Evolutionary conservation across 2,797 vertebrate genomes (phyloP), one percentile per base, ranked within the genome.

Genomic region (Chelon auratus): DNA sequence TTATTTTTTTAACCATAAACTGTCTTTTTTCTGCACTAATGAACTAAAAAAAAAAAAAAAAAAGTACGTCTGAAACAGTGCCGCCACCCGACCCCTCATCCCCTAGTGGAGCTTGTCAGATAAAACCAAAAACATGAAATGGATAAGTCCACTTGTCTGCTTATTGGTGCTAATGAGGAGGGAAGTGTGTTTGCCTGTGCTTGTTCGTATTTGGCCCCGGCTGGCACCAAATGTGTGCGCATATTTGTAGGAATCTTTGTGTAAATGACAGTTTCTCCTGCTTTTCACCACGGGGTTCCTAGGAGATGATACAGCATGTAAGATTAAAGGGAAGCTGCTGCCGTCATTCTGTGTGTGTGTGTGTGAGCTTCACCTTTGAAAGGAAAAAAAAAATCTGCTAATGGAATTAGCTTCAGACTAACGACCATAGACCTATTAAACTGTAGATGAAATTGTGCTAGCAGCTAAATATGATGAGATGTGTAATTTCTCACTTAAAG

Each of bases 221-320:
- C 4, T n/a, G 24, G 15, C 10, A 22, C 24, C 40, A 56, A 36
- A 45, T 30, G 17, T 56, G 43, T 37, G 51, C 10, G 15, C 45
- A 57, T 5, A 24, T 22, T 12, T 61, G 43, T 18, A 9, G 22
- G n/a, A 15, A 4, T 39, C n/a, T 55, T 62, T 33, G 20, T 56
- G 11, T 40, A 47, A 50, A 42, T 64, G 45, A 48, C 22, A 30
- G 1, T 17, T 26, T 61, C 9, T 62, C 40, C 13, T 36, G n/a
- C 47, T 9, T 33, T 36, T 65, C 47, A 54, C 76, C 20, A 36
- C 20, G 10, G 30, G 55, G 24, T 39, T 69, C 60, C 45, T 43
- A 13, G 56, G 33, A 65, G 60, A 61, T 47, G 39, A 70, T 14
- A 70, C n/a, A 57, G 56, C 50, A 61, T 66, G 50, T 57, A 40